Conservation (phyloP, 2,888 invertebrate genomes). For the Nephrotoma guestfalica region DNA sequence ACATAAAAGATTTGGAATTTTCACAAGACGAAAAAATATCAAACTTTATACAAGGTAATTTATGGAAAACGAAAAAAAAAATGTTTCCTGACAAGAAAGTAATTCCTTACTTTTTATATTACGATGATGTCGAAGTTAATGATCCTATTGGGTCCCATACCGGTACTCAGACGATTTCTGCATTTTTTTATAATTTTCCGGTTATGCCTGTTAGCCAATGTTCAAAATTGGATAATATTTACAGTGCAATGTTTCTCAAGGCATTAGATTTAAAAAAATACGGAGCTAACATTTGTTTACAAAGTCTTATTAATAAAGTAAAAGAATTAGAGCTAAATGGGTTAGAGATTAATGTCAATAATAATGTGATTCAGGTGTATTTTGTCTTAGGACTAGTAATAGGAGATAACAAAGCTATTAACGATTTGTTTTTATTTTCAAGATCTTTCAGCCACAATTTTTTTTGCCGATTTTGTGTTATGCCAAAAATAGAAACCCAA, state of each 20-base stretch:
- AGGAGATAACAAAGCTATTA: constrained; percentile 3
- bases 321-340: constrained; percentile 10
- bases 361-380: constrained; percentile 8
- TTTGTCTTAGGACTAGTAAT: constrained; percentile 11
- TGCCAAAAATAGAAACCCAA: not conserved
- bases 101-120: constrained; percentile 8
- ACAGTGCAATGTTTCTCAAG: constrained; percentile 10
- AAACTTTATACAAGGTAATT: constrained; percentile 9
- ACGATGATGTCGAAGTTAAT: constrained; percentile 11
- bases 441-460: constrained; percentile 11
- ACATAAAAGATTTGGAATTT: not conserved
- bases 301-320: constrained; percentile 9
- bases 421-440: constrained; percentile 10
- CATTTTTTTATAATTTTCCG: constrained; percentile 11
- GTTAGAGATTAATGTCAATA: not conserved
- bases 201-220: constrained; percentile 2
- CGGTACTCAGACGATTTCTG: constrained; percentile 10
- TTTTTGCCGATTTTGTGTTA: constrained; percentile 11
- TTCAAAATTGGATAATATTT: constrained; percentile 10
- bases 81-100: constrained; percentile 6
- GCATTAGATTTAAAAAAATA: constrained; percentile 9
- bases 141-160: constrained; percentile 10
- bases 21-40: constrained; percentile 7
- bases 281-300: constrained; percentile 10
- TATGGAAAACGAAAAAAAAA: constrained; percentile 8